A percentile compares a stretch with the other conserved stretches of the same genome.
Evolutionary conservation across 1,140 invertebrate genomes (phyloP).

Genomic region (Papilio xuthus): DNA sequence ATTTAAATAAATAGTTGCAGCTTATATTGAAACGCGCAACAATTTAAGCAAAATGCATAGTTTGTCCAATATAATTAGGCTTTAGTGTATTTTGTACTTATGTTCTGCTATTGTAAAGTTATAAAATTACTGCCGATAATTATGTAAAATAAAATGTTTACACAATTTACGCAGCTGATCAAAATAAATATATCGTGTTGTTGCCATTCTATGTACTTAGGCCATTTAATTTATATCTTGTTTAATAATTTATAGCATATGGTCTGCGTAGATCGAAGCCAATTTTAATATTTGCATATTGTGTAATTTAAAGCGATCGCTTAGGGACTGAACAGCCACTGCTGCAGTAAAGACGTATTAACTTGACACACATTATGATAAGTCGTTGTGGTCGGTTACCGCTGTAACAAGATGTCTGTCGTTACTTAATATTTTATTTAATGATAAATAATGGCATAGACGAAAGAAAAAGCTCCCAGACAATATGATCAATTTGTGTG

Average conservation of each 20-base stretch:
- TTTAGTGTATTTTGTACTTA: neutral
- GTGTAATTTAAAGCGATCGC: neutral
- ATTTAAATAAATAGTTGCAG: neutral
- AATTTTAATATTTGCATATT: neutral
- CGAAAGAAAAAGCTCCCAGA: no score
- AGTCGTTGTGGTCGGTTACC: neutral
- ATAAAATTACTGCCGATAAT: no score
- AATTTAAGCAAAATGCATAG: no score
- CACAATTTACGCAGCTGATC: neutral
- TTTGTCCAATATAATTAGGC: no score
- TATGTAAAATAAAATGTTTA: no score
- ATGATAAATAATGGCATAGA: neutral
- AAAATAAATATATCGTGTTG: no score
- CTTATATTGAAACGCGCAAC: neutral
- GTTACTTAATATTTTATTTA: neutral
- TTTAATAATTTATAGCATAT: no score
- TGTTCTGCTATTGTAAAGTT: neutral
- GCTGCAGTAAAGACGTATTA: conserved; percentile 15
- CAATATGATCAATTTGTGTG: neutral
- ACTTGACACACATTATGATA: conserved; percentile 12
- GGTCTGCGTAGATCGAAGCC: neutral
- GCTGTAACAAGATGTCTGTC: neutral
- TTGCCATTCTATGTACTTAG: no score
- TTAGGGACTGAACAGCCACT: neutral
- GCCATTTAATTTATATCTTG: no score